These are phyloP conservation scores for Symphodus melops DNA, from an alignment of 2,113 vertebrate genomes.

Conservation along the genomic window DNA sequence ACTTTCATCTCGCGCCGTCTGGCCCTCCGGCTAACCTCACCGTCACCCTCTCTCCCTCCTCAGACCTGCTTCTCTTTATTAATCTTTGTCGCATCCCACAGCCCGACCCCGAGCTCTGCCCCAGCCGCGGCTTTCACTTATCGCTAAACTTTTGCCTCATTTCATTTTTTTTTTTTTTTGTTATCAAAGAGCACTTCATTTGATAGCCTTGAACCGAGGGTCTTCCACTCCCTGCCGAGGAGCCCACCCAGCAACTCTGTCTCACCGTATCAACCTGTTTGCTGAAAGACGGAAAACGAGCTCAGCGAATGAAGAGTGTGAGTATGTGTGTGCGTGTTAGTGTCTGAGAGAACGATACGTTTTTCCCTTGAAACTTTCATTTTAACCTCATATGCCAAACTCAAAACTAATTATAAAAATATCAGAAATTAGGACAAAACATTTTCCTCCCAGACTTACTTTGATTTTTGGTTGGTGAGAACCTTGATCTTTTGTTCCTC, in stretches of 20 bases:
- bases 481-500: constrained; percentile 54
- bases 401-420: neutral
- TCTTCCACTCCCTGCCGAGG: constrained; percentile 39
- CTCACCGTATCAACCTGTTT: constrained; percentile 68
- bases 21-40: constrained; percentile 85
- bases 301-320: constrained; percentile 19
- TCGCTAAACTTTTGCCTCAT: constrained; percentile 76
- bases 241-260: constrained; percentile 69
- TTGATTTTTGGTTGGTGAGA: constrained; percentile 38
- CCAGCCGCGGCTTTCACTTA: constrained; percentile 70
- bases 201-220: constrained; percentile 80
- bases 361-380: constrained; percentile 17
- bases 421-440: neutral
- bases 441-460: neutral
- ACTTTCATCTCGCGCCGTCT: constrained; percentile 91
- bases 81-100: constrained; percentile 84
- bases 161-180: constrained; percentile 54
- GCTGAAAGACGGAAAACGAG: constrained; percentile 67
- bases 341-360: constrained; percentile 13
- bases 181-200: constrained; percentile 73
- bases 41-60: constrained; percentile 82
- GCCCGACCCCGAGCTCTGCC: constrained; percentile 70
- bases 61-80: constrained; percentile 86
- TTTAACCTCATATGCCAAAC: constrained; percentile 11
- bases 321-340: constrained; percentile 9